Base-by-base conservation (phyloP, 1,140 invertebrate genomes). In the Drosophila aff. region DNA sequence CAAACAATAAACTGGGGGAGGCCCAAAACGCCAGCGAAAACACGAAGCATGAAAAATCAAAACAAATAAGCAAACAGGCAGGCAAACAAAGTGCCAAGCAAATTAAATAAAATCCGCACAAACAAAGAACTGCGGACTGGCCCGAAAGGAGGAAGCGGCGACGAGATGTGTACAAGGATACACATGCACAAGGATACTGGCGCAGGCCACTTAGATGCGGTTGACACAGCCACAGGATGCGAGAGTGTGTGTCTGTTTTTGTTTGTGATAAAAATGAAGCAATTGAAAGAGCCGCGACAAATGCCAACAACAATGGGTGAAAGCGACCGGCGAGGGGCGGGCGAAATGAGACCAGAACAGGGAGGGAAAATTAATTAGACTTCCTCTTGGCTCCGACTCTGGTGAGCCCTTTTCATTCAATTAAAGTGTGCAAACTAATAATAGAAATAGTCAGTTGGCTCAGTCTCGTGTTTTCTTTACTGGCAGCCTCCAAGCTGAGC, bases 31-130 rank as follows among this genome's bases (percentile, higher is more conserved):
- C 62, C 60, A 74, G 44, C 62, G 49, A 57, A 72, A 82, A 65
- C 47, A 57, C 28, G 65, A 64, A 83, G 68, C 63, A 85, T 77
- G 78, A 78, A 81, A 85, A 85, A 81, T 85, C 82, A 81, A 84
- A 84, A 85, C 82, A 84, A 84, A 84, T 84, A 81, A 68, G 82
- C 77, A 84, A 85, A 81, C 78, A 85, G 55, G 81, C 77, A 60
- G 55, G 52, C 73, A 84, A 77, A 80, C 82, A 84, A 84, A 84
- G 67, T 84, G 76, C 82, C 64, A 68, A 85, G 82, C 64, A 85
- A 85, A 85, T 85, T 85, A 81, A 85, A 85, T 85, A 81, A 85
- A 85, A 78, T 81, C 50, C 59, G 64, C 67, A 66, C 55, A 61
- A 57, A 82, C 73, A 73, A 64, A 71, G 38, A 61, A 46, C 60